These are phyloP conservation scores for Mugil cephalus DNA, from an alignment of 2,113 vertebrate genomes.

Conservation along the genomic window DNA sequence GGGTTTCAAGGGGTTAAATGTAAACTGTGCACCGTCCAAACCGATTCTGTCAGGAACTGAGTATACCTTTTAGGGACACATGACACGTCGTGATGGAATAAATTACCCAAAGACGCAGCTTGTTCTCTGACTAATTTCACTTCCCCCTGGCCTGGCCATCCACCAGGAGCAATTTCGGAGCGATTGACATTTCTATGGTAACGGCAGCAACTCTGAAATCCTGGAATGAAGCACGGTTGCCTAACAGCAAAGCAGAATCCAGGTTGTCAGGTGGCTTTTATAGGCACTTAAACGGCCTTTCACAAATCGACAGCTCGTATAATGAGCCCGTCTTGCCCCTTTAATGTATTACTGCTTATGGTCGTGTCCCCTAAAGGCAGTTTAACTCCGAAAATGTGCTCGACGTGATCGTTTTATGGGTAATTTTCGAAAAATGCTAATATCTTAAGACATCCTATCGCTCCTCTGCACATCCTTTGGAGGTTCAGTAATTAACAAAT, in stretches of 20 bases:
- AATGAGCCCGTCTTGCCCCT: background rate
- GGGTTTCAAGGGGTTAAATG: too few species aligned
- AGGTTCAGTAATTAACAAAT: conserved; percentile 26
- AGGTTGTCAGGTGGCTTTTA: conserved; percentile 11
- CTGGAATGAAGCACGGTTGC: background rate
- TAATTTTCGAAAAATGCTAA: background rate
- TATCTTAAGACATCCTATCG: background rate
- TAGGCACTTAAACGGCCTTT: background rate
- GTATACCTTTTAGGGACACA: too few species aligned
- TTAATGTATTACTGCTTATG: background rate
- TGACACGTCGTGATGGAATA: background rate
- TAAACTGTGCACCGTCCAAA: too few species aligned
- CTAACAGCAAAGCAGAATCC: conserved; percentile 12
- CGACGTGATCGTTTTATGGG: background rate
- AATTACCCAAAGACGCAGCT: background rate
- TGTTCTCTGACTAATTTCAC: background rate
- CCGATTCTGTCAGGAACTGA: too few species aligned
- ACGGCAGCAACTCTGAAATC: conserved; percentile 8
- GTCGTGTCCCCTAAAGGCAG: background rate
- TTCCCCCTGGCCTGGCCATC: background rate
- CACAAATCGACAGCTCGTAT: background rate
- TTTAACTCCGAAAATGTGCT: background rate
- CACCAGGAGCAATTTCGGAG: conserved; percentile 4
- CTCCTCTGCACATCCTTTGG: conserved; percentile 2
- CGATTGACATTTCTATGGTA: conserved; percentile 36